A percentile compares a stretch with the other conserved stretches of the same genome.
Conservation (phyloP, 2,888 invertebrate genomes). For the Lydus trimaculatus region DNA sequence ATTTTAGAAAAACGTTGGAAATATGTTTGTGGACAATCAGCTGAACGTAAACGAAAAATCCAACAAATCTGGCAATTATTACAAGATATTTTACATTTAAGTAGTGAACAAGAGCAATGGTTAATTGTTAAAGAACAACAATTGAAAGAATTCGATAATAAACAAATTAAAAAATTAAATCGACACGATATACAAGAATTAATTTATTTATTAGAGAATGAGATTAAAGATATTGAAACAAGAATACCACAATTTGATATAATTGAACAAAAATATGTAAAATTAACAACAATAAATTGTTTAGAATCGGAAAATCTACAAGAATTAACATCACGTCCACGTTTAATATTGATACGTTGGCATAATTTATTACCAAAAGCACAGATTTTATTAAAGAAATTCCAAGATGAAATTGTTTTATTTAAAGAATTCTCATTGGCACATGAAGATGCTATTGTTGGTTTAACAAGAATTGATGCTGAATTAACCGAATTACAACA, state of each 20-base stretch:
- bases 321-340: slow-evolving; percentile 67
- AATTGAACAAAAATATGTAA: slow-evolving; percentile 74
- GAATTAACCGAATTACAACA: slow-evolving; percentile 74
- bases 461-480: slow-evolving; percentile 75
- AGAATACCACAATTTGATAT: slow-evolving; percentile 66
- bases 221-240: slow-evolving; percentile 66
- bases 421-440: slow-evolving; percentile 75
- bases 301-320: slow-evolving; percentile 74
- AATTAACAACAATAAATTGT: slow-evolving; percentile 71
- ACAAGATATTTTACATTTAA: slow-evolving; percentile 66
- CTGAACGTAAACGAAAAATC: slow-evolving; percentile 75
- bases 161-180: slow-evolving; percentile 64
- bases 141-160: slow-evolving; percentile 66
- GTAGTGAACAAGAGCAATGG: slow-evolving; percentile 68
- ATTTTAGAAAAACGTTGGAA: slow-evolving; percentile 83
- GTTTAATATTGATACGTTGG: slow-evolving; percentile 71
- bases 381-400: slow-evolving; percentile 65
- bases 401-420: slow-evolving; percentile 67
- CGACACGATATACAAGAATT: slow-evolving; percentile 68
- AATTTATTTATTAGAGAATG: slow-evolving; percentile 65
- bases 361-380: slow-evolving; percentile 69
- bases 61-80: slow-evolving; percentile 68
- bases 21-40: slow-evolving; percentile 75
- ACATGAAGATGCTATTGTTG: slow-evolving; percentile 75
- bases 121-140: slow-evolving; percentile 69